These are phyloP conservation scores for Drosophila infuscata DNA, from an alignment of 2,888 invertebrate species.

Conservation along the genomic window DNA sequence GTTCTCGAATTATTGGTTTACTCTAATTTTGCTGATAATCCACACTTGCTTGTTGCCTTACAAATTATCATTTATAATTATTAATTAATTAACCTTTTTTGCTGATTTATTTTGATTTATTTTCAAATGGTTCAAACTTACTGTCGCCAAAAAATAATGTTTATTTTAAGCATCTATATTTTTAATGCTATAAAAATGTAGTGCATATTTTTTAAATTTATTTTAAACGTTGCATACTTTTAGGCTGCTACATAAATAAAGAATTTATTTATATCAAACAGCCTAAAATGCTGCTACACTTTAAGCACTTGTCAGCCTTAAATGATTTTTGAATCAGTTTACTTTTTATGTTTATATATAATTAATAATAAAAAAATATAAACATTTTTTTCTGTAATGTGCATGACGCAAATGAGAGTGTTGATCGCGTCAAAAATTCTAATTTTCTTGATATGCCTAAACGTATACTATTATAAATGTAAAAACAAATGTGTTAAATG, in stretches of 20 bases:
- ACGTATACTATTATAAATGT: too few species aligned
- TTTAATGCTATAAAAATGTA: not conserved
- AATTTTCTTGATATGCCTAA: too few species aligned
- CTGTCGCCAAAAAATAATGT: not conserved
- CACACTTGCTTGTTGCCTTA: not conserved
- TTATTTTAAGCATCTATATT: not conserved
- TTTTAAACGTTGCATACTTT: slow-evolving; percentile 27
- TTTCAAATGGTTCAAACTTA: not conserved
- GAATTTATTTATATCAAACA: not conserved
- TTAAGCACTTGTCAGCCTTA: not conserved
- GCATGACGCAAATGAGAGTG: too few species aligned
- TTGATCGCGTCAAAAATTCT: too few species aligned
- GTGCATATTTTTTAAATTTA: rapidly evolving
- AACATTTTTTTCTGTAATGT: too few species aligned
- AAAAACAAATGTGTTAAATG: not conserved
- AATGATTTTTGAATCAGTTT: not conserved
- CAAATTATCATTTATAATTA: not conserved
- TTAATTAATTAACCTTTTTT: not conserved
- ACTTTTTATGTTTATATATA: too few species aligned
- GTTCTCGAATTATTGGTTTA: not conserved
- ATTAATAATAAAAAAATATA: too few species aligned
- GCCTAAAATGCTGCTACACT: slow-evolving; percentile 25
- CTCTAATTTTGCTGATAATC: not conserved
- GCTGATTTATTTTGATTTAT: not conserved
- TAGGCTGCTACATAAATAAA: not conserved